These are phyloP conservation scores for Gambusia yucatana DNA, from an alignment of 2,797 vertebrate genomes.

Conservation along the genomic window DNA sequence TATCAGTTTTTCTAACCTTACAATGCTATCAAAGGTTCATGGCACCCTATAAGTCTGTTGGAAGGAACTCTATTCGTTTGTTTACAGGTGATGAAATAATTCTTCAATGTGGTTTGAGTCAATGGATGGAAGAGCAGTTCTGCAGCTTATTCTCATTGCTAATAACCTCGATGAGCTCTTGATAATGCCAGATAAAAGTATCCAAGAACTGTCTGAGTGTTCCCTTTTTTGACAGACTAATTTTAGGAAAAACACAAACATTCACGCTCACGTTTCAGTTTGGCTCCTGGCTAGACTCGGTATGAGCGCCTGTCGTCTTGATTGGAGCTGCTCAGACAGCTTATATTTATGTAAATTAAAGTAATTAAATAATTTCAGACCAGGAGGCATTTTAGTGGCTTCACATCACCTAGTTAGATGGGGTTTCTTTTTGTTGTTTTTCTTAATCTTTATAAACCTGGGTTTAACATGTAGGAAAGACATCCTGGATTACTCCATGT, in stretches of 20 bases:
- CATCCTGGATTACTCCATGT: background rate
- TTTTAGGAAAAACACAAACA: slow-evolving; percentile 14
- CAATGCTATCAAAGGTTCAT: slow-evolving; percentile 13
- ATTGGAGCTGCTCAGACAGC: slow-evolving; percentile 1
- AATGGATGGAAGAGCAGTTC: slow-evolving; percentile 5
- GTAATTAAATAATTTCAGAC: slow-evolving; percentile 12
- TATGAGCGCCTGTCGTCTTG: slow-evolving; percentile 10
- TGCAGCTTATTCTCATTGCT: slow-evolving; percentile 17
- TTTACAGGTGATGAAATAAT: slow-evolving; percentile 15
- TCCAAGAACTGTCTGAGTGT: slow-evolving; percentile 21
- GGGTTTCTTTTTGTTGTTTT: background rate
- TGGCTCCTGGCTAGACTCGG: background rate
- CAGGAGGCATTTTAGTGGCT: background rate
- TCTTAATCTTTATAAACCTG: background rate
- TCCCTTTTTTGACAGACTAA: slow-evolving; percentile 17
- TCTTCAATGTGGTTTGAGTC: slow-evolving; percentile 9
- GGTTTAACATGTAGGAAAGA: background rate
- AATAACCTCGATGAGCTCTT: slow-evolving; percentile 25
- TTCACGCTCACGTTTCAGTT: slow-evolving; percentile 3
- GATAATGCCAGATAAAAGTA: slow-evolving; percentile 13
- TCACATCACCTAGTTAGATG: too few relatives aligned
- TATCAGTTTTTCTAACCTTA: slow-evolving; percentile 5
- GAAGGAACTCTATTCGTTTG: slow-evolving; percentile 11
- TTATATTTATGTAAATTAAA: slow-evolving; percentile 1
- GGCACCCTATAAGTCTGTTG: background rate